phyloP scores from a whole-genome alignment of 1,140 invertebrate genomes.

The Drosophila navojoa region DNA sequence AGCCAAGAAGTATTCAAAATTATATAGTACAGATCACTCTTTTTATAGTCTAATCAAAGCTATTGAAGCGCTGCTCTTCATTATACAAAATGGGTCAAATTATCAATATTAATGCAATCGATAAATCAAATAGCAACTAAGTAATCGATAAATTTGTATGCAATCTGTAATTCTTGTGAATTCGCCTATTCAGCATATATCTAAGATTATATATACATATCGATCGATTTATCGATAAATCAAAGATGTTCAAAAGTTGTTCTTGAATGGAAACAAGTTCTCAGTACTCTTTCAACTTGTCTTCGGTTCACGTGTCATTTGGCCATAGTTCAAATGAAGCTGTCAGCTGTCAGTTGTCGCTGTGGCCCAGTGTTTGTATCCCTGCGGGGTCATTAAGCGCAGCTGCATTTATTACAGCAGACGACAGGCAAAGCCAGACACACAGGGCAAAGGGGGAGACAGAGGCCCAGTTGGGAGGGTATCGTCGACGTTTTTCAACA shows the following conservation, averaged over 20 bases:
- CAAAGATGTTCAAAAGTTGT: neutral
- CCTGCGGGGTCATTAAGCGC: slow-evolving; percentile 54
- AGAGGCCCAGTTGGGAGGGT: neutral
- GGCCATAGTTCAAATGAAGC: slow-evolving; percentile 55
- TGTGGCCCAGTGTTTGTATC: slow-evolving; percentile 9
- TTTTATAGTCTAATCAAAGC: too few relatives aligned
- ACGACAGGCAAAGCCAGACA: neutral
- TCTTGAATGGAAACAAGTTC: neutral
- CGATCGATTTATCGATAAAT: too few relatives aligned
- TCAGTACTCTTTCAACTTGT: slow-evolving; percentile 7
- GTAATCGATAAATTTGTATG: too few relatives aligned
- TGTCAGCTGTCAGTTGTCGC: slow-evolving; percentile 57
- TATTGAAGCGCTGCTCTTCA: too few relatives aligned
- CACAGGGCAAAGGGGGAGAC: neutral
- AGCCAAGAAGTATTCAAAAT: too few relatives aligned
- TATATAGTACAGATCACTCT: too few relatives aligned
- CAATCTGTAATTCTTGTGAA: too few relatives aligned
- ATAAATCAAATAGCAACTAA: too few relatives aligned
- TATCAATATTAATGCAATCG: too few relatives aligned
- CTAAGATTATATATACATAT: too few relatives aligned
- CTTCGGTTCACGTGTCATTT: slow-evolving; percentile 41
- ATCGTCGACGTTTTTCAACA: slow-evolving; percentile 13
- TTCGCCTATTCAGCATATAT: too few relatives aligned
- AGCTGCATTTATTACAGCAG: slow-evolving; percentile 61
- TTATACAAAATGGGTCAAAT: too few relatives aligned